These are phyloP conservation scores for Gymnogyps californianus DNA, from an alignment of 2,113 vertebrate species.

Conservation along the genomic window DNA sequence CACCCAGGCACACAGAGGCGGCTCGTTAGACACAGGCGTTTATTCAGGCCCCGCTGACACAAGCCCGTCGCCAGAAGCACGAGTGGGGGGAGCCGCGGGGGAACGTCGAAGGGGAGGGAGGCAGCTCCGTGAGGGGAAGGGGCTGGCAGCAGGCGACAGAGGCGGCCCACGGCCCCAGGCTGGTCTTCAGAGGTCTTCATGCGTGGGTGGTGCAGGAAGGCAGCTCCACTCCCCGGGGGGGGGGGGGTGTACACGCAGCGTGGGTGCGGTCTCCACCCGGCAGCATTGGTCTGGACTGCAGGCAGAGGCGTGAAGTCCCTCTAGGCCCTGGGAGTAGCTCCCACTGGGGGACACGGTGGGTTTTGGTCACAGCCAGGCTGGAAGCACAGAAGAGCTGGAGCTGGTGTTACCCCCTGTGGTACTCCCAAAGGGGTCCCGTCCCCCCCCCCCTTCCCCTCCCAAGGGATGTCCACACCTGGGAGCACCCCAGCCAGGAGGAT, in stretches of 20 bases:
- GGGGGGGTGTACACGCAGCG: rapidly evolving
- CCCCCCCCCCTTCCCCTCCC: too few relatives aligned
- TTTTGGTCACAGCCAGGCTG: background rate
- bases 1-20: background rate
- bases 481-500: background rate
- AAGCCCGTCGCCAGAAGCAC: background rate
- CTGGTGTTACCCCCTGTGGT: background rate
- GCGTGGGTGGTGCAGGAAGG: background rate
- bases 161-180: background rate
- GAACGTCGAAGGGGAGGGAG: background rate
- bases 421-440: too few relatives aligned
- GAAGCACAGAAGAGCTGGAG: background rate
- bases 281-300: rapidly evolving
- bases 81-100: background rate
- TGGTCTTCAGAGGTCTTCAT: too few relatives aligned
- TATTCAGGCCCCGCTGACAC: background rate
- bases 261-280: background rate
- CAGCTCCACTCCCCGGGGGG: background rate
- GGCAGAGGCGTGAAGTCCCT: background rate
- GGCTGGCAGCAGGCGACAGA: background rate
- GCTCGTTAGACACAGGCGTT: background rate
- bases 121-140: background rate
- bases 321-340: background rate
- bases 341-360: background rate
- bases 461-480: background rate